phyloP scores from a whole-genome alignment of 2,113 vertebrate species.

The Halichoeres trimaculatus region DNA sequence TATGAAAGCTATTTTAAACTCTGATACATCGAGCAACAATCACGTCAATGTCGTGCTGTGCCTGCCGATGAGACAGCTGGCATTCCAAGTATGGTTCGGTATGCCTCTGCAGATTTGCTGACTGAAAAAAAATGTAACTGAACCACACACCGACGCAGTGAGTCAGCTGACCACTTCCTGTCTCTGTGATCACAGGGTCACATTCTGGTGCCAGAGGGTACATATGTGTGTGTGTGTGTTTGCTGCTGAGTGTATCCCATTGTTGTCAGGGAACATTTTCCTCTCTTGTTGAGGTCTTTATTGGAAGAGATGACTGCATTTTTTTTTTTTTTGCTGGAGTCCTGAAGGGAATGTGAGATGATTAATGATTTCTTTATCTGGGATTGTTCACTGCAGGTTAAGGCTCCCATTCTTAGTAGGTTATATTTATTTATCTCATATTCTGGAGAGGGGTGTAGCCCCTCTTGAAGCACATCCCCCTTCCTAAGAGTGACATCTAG shows the following conservation, averaged over 20 bases:
- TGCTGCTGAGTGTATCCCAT: slow-evolving; percentile 30
- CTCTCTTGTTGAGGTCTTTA: slow-evolving; percentile 20
- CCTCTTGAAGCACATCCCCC: slow-evolving; percentile 11
- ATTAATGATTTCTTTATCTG: not conserved
- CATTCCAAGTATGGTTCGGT: slow-evolving; percentile 10
- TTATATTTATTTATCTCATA: not conserved
- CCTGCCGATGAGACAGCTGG: not conserved
- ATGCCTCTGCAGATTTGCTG: slow-evolving; percentile 31
- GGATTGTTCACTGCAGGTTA: not conserved
- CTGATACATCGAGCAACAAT: not conserved
- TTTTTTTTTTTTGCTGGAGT: not conserved
- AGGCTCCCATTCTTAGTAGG: slow-evolving; percentile 12
- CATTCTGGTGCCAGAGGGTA: slow-evolving; percentile 29
- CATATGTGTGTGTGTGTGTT: not conserved
- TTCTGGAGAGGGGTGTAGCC: slow-evolving; percentile 51
- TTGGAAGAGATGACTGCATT: slow-evolving; percentile 2
- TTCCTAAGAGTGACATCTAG: slow-evolving; percentile 72
- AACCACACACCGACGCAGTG: slow-evolving; percentile 22
- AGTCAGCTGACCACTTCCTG: slow-evolving; percentile 63
- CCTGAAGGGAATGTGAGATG: not conserved
- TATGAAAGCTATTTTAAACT: slow-evolving; percentile 12
- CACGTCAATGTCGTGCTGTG: not conserved
- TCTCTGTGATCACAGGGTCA: slow-evolving; percentile 47
- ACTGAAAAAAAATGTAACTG: slow-evolving; percentile 57
- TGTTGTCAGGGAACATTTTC: slow-evolving; percentile 38